phyloP scores from a whole-genome alignment of 2,888 invertebrate genomes.

The Polylopha cassiicola region DNA sequence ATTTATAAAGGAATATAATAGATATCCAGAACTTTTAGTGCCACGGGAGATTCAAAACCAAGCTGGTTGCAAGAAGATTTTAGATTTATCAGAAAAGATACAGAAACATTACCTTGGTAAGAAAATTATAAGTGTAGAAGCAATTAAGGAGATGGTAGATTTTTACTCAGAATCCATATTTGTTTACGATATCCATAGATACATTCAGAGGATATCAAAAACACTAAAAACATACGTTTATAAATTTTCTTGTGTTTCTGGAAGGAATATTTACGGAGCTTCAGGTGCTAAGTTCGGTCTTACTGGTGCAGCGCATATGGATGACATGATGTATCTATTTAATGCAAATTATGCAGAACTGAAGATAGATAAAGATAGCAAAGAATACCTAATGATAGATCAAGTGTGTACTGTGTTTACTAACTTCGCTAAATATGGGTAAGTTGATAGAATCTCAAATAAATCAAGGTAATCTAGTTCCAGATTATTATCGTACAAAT shows the following conservation, averaged over 20 bases:
- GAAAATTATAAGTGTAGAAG: conserved; percentile 25
- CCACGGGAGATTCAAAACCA: conserved; percentile 30
- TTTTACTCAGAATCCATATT: conserved; percentile 29
- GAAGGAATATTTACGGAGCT: conserved; percentile 16
- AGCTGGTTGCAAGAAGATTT: too few relatives aligned
- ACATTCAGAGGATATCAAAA: conserved; percentile 25
- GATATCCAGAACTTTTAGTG: conserved; percentile 31
- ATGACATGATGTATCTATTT: conserved; percentile 29
- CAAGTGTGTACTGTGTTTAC: conserved; percentile 24
- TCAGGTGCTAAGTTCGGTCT: conserved; percentile 18
- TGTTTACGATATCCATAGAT: conserved; percentile 31
- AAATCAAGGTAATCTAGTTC: not conserved
- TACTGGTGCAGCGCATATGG: conserved; percentile 25
- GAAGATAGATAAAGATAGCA: conserved; percentile 19
- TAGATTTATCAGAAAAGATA: conserved; percentile 31
- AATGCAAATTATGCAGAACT: conserved; percentile 20
- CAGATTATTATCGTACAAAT: not conserved
- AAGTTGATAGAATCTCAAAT: conserved; percentile 10
- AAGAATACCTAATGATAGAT: conserved; percentile 24
- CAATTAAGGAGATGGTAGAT: conserved; percentile 28
- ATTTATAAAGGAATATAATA: conserved; percentile 25
- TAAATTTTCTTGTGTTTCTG: too few relatives aligned
- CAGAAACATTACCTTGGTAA: conserved; percentile 31
- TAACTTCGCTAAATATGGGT: conserved; percentile 31
- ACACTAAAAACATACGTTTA: too few relatives aligned